Conservation (phyloP, 2,888 invertebrate genomes). For the Apocheima hispidaria region DNA sequence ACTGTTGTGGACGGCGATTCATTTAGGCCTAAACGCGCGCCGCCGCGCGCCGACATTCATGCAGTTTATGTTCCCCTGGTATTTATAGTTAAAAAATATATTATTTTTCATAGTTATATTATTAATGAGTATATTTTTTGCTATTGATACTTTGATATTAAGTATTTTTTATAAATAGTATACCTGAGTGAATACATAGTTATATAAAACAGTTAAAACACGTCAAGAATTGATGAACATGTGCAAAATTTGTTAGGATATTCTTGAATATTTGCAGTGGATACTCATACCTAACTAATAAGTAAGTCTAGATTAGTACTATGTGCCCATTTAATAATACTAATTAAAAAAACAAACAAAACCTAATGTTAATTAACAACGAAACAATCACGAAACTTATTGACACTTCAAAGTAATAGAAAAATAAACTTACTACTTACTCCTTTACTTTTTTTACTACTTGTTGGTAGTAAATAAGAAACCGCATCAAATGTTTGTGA, state of each 20-base stretch:
- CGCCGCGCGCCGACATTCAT: slow-evolving; percentile 21
- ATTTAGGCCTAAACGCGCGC: slow-evolving; percentile 56
- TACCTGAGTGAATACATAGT: neutral
- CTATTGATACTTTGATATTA: neutral
- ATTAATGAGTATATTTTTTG: neutral
- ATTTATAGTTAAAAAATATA: slow-evolving; percentile 50
- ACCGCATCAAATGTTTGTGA: no score
- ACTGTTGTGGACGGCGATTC: slow-evolving; percentile 5
- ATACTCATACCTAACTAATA: no score
- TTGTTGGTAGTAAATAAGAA: no score
- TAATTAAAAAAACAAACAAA: no score
- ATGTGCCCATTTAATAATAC: no score
- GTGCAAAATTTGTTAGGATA: neutral
- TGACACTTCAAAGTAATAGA: no score
- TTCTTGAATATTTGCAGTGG: neutral
- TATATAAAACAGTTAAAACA: neutral
- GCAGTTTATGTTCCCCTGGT: slow-evolving; percentile 58
- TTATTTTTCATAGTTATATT: slow-evolving; percentile 37
- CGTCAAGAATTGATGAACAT: neutral
- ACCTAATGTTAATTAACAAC: no score
- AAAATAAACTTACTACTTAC: no score
- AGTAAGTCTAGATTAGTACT: no score
- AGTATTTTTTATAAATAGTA: neutral
- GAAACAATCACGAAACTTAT: no score
- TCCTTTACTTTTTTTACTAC: no score